These are phyloP conservation scores for Trissolcus basalis DNA, from an alignment of 1,140 invertebrate species.

Conservation along the genomic window DNA sequence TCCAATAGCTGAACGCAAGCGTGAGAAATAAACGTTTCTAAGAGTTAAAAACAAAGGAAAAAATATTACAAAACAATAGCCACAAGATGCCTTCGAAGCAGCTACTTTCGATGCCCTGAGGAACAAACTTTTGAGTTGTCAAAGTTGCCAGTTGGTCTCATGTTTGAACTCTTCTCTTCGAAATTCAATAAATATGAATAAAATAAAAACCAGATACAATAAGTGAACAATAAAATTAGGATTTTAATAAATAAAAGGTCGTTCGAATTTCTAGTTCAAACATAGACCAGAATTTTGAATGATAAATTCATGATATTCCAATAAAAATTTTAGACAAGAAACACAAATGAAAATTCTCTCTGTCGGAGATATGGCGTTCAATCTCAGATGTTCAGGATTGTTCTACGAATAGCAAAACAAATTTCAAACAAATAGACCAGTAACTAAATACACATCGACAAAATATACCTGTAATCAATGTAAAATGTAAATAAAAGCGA, in stretches of 20 bases:
- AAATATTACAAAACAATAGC: constrained; percentile 68
- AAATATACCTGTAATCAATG: constrained; percentile 30
- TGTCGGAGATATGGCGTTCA: constrained; percentile 6
- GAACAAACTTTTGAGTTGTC: constrained; percentile 39
- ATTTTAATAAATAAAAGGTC: no score
- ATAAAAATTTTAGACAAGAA: no score
- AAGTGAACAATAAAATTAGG: no score
- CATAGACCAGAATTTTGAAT: no score
- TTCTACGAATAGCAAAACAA: constrained; percentile 27
- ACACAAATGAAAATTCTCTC: neutral
- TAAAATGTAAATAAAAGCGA: constrained; percentile 63
- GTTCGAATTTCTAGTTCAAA: no score
- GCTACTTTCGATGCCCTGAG: constrained; percentile 67
- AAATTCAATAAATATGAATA: neutral
- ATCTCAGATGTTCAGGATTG: constrained; percentile 18
- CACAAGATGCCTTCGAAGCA: constrained; percentile 73
- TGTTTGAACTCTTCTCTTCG: neutral
- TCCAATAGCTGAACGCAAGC: constrained; percentile 58
- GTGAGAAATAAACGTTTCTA: constrained; percentile 52
- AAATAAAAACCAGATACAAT: no score
- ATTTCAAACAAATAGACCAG: constrained; percentile 48
- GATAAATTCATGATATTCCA: no score
- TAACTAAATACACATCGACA: constrained; percentile 28
- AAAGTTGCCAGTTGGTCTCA: neutral
- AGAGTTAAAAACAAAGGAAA: constrained; percentile 32